Evolutionary conservation across 2,888 invertebrate species (phyloP).

Genomic region (Aphelenchoides bicaudatus): DNA sequence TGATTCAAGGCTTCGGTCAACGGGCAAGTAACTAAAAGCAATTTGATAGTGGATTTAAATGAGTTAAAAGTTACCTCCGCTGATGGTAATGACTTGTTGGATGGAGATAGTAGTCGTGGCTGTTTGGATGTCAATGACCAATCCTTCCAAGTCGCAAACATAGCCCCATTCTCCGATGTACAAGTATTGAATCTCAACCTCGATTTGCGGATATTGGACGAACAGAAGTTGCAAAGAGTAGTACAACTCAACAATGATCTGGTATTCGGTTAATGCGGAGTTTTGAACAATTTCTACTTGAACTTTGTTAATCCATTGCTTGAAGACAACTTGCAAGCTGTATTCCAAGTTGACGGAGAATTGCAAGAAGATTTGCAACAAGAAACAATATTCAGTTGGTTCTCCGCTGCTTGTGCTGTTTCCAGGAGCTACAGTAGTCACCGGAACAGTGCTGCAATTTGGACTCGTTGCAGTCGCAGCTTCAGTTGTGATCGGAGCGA

Average conservation of each 20-base stretch:
- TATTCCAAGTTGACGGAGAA: not conserved
- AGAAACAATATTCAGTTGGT: slow-evolving; percentile 8
- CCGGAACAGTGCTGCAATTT: no score
- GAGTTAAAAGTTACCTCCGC: no score
- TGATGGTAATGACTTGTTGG: not conserved
- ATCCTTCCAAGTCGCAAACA: not conserved
- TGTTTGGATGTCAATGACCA: not conserved
- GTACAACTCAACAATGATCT: slow-evolving; percentile 4
- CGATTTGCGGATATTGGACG: not conserved
- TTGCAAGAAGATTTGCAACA: slow-evolving; percentile 17
- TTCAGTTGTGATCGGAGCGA: not conserved
- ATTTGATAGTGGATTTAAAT: no score
- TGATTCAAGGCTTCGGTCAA: slow-evolving; percentile 8
- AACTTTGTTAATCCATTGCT: slow-evolving; percentile 13
- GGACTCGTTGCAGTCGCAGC: no score
- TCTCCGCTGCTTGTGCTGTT: no score
- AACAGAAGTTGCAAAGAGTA: not conserved
- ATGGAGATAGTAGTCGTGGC: not conserved
- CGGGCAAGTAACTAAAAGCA: no score
- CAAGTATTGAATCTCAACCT: not conserved
- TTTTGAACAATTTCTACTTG: slow-evolving; percentile 5
- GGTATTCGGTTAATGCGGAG: not conserved
- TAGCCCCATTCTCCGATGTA: slow-evolving; percentile 13
- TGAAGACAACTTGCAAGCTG: not conserved
- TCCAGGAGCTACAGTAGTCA: no score